These are phyloP conservation scores for Passer domesticus DNA, from an alignment of 2,113 vertebrate genomes.

Conservation along the genomic window DNA sequence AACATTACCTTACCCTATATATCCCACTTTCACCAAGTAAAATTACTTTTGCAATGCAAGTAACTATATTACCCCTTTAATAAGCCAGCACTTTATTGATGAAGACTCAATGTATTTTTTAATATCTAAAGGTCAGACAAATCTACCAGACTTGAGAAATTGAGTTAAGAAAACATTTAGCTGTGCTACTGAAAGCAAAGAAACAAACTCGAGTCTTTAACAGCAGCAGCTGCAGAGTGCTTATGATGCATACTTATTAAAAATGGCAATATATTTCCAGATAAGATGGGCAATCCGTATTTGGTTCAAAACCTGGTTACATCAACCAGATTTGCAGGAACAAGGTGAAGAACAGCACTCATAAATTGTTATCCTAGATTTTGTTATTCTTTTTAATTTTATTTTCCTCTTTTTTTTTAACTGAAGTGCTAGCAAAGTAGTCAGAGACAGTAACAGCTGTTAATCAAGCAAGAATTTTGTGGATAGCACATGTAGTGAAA, in stretches of 20 bases:
- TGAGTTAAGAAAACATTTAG: conserved; percentile 44
- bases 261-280: neutral
- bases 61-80: conserved; percentile 48
- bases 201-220: conserved; percentile 18
- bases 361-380: neutral
- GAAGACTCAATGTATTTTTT: conserved; percentile 1
- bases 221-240: neutral
- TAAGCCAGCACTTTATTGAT: conserved; percentile 35
- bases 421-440: neutral
- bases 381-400: neutral
- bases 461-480: neutral
- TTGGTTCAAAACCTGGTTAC: neutral
- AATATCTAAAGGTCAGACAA: conserved; percentile 47
- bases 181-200: conserved; percentile 30
- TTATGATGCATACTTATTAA: neutral
- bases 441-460: neutral
- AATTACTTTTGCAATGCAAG: conserved; percentile 50
- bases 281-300: neutral
- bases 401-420: neutral
- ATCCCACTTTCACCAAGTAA: conserved; percentile 38
- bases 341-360: neutral
- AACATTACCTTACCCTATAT: conserved; percentile 2
- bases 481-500: neutral
- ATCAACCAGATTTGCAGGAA: neutral
- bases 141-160: conserved; percentile 23